Evolutionary conservation across 2,113 vertebrate genomes (phyloP).

Genomic region (Sprattus sprattus): DNA sequence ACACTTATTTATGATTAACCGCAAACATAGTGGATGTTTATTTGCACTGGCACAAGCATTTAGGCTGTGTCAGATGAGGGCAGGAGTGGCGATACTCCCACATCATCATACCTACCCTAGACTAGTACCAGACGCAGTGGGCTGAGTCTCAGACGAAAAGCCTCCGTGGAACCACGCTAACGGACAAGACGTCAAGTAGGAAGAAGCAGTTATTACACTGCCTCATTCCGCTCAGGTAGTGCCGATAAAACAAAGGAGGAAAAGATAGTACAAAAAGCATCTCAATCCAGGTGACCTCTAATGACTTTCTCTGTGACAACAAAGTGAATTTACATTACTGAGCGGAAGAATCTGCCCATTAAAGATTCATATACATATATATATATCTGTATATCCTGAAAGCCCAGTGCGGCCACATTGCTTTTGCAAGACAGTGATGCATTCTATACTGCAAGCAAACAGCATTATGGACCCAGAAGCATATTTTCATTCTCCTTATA

Average conservation of each 20-base stretch:
- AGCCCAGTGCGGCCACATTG: not conserved
- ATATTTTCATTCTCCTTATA: conserved; percentile 18
- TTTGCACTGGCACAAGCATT: no score
- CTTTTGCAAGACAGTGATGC: conserved; percentile 19
- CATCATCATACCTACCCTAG: not conserved
- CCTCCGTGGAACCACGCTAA: not conserved
- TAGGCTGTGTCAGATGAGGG: not conserved
- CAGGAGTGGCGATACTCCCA: not conserved
- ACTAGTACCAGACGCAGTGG: not conserved
- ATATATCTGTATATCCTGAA: not conserved
- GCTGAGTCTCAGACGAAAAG: not conserved
- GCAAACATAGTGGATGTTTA: not conserved
- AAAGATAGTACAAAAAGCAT: not conserved
- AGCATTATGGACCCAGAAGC: not conserved
- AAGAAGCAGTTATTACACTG: not conserved
- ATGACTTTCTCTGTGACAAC: not conserved
- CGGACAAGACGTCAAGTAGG: not conserved
- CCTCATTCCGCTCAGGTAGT: not conserved
- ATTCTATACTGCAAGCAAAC: conserved; percentile 24
- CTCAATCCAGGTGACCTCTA: not conserved
- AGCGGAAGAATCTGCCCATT: not conserved
- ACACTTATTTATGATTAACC: not conserved
- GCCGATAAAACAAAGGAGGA: not conserved
- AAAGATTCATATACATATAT: not conserved
- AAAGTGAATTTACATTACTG: not conserved